Conservation (phyloP, 2,113 vertebrate genomes). For the Cettia cetti region DNA sequence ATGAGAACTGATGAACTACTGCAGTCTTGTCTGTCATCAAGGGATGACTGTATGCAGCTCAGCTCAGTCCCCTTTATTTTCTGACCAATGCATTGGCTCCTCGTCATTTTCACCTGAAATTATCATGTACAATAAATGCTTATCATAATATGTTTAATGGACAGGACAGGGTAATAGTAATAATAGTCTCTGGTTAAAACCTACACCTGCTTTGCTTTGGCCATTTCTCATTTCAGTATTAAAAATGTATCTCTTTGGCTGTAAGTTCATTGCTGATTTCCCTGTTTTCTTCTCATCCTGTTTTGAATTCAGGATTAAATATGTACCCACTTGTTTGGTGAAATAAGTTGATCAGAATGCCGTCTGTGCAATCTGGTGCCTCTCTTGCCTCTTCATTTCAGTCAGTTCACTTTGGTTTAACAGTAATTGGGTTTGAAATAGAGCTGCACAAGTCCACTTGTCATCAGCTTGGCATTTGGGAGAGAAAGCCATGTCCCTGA, state of each 20-base stretch:
- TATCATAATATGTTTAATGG: neutral
- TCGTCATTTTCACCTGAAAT: neutral
- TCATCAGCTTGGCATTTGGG: neutral
- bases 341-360: neutral
- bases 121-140: neutral
- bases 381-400: neutral
- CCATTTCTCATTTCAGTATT: neutral
- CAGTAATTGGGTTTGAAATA: neutral
- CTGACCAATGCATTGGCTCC: neutral
- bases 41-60: neutral
- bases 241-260: neutral
- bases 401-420: neutral
- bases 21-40: neutral
- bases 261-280: neutral
- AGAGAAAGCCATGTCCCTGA: neutral
- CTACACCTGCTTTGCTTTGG: neutral
- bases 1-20: neutral
- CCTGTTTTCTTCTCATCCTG: neutral
- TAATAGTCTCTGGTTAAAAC: neutral
- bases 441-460: neutral
- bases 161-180: neutral
- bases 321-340: neutral
- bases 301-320: neutral
- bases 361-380: neutral
- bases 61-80: neutral